A percentile compares a stretch with the other conserved stretches of the same genome.
Evolutionary conservation across 2,888 invertebrate species (phyloP).

Genomic region (Tipula unca): DNA sequence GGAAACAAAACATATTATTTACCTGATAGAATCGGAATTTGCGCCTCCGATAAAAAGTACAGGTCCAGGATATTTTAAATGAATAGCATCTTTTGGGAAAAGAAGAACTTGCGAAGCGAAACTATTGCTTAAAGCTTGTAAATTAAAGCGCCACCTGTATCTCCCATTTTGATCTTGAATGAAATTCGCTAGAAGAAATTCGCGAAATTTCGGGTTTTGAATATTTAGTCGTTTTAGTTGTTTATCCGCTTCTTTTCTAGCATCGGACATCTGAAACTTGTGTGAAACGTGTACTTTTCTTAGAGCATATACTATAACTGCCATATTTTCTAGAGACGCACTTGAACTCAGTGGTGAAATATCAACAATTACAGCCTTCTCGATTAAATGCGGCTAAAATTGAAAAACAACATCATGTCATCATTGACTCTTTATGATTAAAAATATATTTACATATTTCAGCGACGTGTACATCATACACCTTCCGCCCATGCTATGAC

Average conservation of each 20-base stretch:
- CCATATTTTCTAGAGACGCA: conserved; percentile 53
- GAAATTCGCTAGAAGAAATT: conserved; percentile 82
- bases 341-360: conserved; percentile 56
- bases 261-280: conserved; percentile 58
- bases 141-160: conserved; percentile 73
- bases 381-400: conserved; percentile 49
- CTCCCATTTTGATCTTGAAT: conserved; percentile 25
- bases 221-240: conserved; percentile 49
- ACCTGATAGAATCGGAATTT: conserved; percentile 74
- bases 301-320: conserved; percentile 57
- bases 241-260: conserved; percentile 56
- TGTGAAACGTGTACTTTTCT: conserved; percentile 49
- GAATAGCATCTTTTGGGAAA: conserved; percentile 48
- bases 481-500: conserved; percentile 96
- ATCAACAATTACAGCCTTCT: conserved; percentile 62
- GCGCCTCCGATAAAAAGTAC: conserved; percentile 78
- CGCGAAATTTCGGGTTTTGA: conserved; percentile 50
- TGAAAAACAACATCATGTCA: neutral
- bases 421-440: neutral
- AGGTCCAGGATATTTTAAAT: conserved; percentile 53
- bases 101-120: conserved; percentile 53
- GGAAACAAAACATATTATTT: too few relatives aligned
- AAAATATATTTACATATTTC: conserved; percentile 47
- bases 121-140: conserved; percentile 59
- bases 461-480: conserved; percentile 79